These are phyloP conservation scores for Eristalis intricaria DNA, from an alignment of 2,888 invertebrate genomes.

Conservation along the genomic window DNA sequence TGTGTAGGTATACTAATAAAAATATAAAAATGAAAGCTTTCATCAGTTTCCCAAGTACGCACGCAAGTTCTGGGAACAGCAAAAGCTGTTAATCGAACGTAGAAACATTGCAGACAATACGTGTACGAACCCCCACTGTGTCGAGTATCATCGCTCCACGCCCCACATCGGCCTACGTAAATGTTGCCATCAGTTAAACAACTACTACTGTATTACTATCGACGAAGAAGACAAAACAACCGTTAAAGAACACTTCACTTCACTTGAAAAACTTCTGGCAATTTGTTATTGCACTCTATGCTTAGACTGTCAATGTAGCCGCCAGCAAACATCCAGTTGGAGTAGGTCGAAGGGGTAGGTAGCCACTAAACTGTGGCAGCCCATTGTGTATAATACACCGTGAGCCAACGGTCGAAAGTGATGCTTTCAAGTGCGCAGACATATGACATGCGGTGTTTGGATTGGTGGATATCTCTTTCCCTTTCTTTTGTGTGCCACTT, in stretches of 20 bases:
- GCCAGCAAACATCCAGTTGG: constrained; percentile 9
- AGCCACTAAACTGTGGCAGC: constrained; percentile 28
- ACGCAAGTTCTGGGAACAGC: constrained; percentile 22
- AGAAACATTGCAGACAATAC: constrained; percentile 7
- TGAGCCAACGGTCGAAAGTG: constrained; percentile 24
- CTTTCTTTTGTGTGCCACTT: constrained; percentile 14
- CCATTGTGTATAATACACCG: constrained; percentile 19
- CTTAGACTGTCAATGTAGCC: constrained; percentile 18
- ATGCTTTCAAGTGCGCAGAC: constrained; percentile 44
- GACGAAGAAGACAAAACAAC: constrained; percentile 9
- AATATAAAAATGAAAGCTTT: constrained; percentile 4
- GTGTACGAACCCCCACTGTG: constrained; percentile 16
- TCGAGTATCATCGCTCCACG: constrained; percentile 49
- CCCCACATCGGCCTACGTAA: constrained; percentile 34
- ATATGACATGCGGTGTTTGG: constrained; percentile 36
- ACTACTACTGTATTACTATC: constrained; percentile 13
- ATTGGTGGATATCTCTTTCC: constrained; percentile 45
- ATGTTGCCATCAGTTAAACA: not conserved
- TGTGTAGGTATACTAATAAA: not conserved
- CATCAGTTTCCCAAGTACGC: constrained; percentile 15
- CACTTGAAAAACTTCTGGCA: constrained; percentile 8
- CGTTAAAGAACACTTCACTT: constrained; percentile 8
- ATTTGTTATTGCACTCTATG: constrained; percentile 2
- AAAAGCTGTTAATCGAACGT: constrained; percentile 7
- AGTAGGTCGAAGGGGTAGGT: constrained; percentile 31